phyloP scores from a whole-genome alignment of 2,113 vertebrate genomes.

The Scartelaos histophorus region DNA sequence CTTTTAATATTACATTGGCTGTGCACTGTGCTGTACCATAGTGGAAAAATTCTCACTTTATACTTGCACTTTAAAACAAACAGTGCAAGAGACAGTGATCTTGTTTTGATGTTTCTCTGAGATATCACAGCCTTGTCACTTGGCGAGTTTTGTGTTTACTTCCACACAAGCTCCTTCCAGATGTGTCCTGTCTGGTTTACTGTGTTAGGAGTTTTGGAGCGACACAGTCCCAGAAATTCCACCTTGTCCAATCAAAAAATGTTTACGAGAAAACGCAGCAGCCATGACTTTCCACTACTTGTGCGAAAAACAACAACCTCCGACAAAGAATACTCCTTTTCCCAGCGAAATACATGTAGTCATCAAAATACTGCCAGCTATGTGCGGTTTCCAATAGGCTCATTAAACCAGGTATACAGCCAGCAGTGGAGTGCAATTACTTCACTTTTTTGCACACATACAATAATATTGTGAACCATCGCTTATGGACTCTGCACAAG shows the following conservation, averaged over 20 bases:
- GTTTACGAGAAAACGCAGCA: not conserved
- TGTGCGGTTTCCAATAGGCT: conserved; percentile 5
- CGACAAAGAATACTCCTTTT: not conserved
- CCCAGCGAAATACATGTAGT: not conserved
- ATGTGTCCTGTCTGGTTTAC: conserved; percentile 14
- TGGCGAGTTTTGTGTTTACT: conserved; percentile 29
- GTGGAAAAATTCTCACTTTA: not conserved
- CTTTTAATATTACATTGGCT: not conserved
- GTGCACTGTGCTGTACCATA: not conserved
- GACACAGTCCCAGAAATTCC: not conserved
- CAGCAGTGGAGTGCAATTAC: not conserved
- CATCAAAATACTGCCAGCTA: not conserved
- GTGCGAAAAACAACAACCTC: not conserved
- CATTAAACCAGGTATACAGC: conserved; percentile 9
- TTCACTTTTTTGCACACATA: not conserved
- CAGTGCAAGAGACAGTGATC: not conserved
- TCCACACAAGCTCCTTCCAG: conserved; percentile 18
- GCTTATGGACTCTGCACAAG: conserved; percentile 29
- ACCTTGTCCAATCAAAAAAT: not conserved
- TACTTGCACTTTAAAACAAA: not conserved
- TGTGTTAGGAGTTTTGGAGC: not conserved
- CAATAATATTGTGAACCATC: conserved; percentile 17
- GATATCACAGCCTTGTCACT: conserved; percentile 7
- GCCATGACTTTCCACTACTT: not conserved
- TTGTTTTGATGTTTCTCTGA: conserved; percentile 3